Evolutionary conservation across 2,888 invertebrate species (phyloP).

Genomic region (Lepetodrilus schrolli): DNA sequence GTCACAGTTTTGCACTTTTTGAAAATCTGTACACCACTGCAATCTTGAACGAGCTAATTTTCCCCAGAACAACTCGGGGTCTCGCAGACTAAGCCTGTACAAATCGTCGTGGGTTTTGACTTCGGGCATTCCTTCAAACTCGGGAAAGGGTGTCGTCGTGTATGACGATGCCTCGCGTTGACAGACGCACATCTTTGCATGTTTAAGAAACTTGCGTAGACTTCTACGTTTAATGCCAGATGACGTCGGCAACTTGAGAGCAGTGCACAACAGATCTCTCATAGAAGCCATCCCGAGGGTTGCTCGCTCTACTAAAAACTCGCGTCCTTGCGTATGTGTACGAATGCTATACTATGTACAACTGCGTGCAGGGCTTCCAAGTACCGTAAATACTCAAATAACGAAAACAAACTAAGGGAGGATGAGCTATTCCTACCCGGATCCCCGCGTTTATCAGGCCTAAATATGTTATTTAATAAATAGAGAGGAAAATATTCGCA

Average conservation of each 20-base stretch:
- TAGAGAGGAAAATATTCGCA: too few species aligned
- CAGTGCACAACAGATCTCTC: background rate
- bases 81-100: slow-evolving; percentile 68
- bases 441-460: too few species aligned
- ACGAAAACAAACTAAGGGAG: too few species aligned
- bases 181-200: background rate
- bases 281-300: background rate
- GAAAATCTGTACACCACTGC: slow-evolving; percentile 72
- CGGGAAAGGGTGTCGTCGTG: slow-evolving; percentile 67
- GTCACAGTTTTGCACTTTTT: slow-evolving; percentile 69
- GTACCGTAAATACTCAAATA: too few species aligned
- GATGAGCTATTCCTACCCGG: too few species aligned
- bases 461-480: too few species aligned
- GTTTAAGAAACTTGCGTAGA: background rate
- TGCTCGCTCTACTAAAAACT: too few species aligned
- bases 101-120: slow-evolving; percentile 69
- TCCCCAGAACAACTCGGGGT: slow-evolving; percentile 75
- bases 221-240: background rate
- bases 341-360: too few species aligned
- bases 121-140: slow-evolving; percentile 58
- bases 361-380: too few species aligned
- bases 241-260: background rate
- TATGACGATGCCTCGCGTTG: background rate
- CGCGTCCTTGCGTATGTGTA: too few species aligned
- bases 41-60: slow-evolving; percentile 71